Evolutionary conservation across 2,113 vertebrate species (phyloP), one percentile per base, ranked within the genome.

Genomic region (Nycticebus coucang): DNA sequence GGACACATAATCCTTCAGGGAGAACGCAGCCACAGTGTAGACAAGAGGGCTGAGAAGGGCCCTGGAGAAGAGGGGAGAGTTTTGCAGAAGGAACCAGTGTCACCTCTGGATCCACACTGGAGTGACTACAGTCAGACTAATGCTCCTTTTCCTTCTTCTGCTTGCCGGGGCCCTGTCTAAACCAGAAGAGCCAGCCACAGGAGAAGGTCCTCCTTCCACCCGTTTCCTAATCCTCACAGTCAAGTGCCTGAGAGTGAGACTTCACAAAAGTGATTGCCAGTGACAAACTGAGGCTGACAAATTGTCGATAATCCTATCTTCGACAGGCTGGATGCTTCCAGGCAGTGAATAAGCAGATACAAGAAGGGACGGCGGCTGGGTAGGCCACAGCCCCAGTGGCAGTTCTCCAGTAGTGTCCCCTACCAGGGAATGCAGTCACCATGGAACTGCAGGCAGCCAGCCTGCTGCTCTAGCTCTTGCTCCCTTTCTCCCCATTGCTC

Each of bases 201-300:
- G 89, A 97, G 95, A 96, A 98, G 97, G 97, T 88, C 87, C 95
- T 95, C 91, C 93, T 91, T 74, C 92, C 95, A 94, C 95, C 95
- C 93, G 90, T 30, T 75, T 89, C 95, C 97, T 97, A 97, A 98
- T 98, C 96, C 95, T 78, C 94, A 98, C 98, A 97, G 97, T 98
- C 98, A 98, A 98, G 97, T 97, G 97, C 96, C 95, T 86, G 94
- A 97, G 95, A 98, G 94, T 97, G 97, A 98, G 98, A 98, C 97
- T 97, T 97, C 92, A 91, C 60, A 93, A 94, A 98, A 98, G 93
- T 98, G 97, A 98, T 95, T 97, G 98, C 97, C 95, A 96, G 90
- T 94, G 95, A 98, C 98, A 98, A 98, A 99, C 98, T 97, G 95
- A 96, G 96, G 98, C 95, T 95, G 98, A 98, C 98, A 98, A 98